Evolutionary conservation across 2,797 vertebrate genomes (phyloP), one percentile per base, ranked within the genome.

Genomic region (Danio jaintianensis): DNA sequence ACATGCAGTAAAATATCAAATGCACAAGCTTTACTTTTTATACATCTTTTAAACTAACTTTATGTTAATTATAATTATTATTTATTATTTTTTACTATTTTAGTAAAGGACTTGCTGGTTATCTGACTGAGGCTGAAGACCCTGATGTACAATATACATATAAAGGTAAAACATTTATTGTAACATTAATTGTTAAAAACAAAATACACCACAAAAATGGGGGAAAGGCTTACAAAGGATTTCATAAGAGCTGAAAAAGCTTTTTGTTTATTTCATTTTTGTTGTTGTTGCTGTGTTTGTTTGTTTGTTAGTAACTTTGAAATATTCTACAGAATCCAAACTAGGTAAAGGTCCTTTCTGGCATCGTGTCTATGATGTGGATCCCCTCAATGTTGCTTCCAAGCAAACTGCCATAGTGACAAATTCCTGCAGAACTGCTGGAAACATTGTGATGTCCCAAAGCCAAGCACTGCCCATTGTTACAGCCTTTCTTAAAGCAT

Each of bases 381-480:
- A 1, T 58, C 92, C 91, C 58, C 77, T 95, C 4, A 93, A 95
- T 83, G 94, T 95, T 83, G 93, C 95, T 6, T 72, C 91, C 66
- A 85, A 93, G 70, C 91, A 94, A 61, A 92, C 90, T 0, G 91
- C 94, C 84, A 90, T 89, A 88, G 94, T 94, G 10, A 92, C 92
- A 74, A 88, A 94, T 43, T 92, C 86, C 29, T 96, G 95, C 82
- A 95, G 93, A 84, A 93, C 93, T 0, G 92, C 95, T 0, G 95
- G 95, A 73, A 96, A 96, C 82, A 64, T 95, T 80, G 88, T 94
- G 85, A 90, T 96, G 11, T 86, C 83, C 0, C 92, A 93, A 72
- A 86, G 74, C 22, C 94, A 96, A 52, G 95, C 92, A 12, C 76
- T 93, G 11, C 88, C 88, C 79, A 84, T 96, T 10, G 87, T 92